Percentiles rank a stretch among this genome's conserved stretches.
Conservation (phyloP, 2,113 vertebrate genomes). For the Pomatorhinus ruficollis region DNA sequence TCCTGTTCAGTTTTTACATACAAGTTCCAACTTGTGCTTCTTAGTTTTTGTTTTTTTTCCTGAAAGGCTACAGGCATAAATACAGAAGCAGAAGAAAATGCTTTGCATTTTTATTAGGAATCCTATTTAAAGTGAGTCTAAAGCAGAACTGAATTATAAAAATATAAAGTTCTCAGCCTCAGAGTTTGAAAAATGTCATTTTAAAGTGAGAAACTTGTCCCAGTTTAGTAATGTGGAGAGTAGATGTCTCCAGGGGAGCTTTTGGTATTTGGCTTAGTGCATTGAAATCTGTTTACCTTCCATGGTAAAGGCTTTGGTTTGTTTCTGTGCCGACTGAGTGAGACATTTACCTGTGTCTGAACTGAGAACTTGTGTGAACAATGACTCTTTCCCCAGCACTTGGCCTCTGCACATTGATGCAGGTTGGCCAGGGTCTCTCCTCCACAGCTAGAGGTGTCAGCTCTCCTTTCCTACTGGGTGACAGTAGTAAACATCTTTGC, state of each 20-base stretch:
- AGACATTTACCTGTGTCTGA: neutral
- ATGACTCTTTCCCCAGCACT: neutral
- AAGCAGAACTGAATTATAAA: neutral
- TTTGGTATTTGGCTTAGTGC: neutral
- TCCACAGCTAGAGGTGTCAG: neutral
- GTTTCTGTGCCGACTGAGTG: neutral
- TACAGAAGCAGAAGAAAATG: neutral
- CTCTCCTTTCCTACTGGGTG: neutral
- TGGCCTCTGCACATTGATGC: neutral
- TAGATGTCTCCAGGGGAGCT: neutral
- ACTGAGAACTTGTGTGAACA: conserved; percentile 1
- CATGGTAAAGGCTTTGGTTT: neutral
- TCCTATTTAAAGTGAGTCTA: neutral
- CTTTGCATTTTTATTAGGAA: neutral
- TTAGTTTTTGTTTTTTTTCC: neutral
- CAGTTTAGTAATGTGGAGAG: neutral
- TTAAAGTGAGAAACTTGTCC: neutral
- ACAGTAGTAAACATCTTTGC: neutral
- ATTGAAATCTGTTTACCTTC: neutral
- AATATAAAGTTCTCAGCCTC: neutral
- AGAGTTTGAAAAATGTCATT: neutral
- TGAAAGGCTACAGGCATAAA: neutral
- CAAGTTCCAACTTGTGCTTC: neutral
- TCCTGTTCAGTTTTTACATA: neutral
- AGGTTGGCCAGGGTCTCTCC: neutral